Evolutionary conservation across 2,113 vertebrate species (phyloP), one percentile per base, ranked within the genome.

Genomic region (Haemorhous mexicanus): DNA sequence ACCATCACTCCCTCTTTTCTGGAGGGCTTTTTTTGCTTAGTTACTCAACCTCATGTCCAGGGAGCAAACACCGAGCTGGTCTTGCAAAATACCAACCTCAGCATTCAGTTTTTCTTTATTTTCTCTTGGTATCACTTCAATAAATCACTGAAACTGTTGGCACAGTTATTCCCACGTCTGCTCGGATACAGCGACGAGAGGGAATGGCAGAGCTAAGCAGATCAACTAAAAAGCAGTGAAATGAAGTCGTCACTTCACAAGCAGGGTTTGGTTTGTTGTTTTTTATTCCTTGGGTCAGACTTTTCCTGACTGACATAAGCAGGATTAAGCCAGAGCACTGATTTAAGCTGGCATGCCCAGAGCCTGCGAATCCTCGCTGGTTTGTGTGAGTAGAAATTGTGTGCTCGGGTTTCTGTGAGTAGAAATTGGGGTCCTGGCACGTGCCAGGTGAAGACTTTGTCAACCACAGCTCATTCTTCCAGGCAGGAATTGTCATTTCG

Each of bases 241-340:
- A 85, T 93, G 72, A 90, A 94, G 56, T 11, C 64, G 37, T 44
- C 61, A 41, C n/a, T n/a, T 91, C 81, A 32, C 39, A 46, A 79
- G 78, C 17, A 70, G 52, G 44, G 18, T 3, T 80, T 59, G 32
- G 17, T 23, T 39, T 16, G 49, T 30, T 77, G 35, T 12, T 68
- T 41, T 39, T 44, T 39, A 68, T 84, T 52, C 33, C 53, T 39
- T 49, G 70, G 55, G 46, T 69, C 67, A 85, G 89, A 8, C 35
- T 92, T 84, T 52, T 24, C 47, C 37, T 78, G 68, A 61, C 68
- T 84, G 76, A 64, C 53, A 16, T 41, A 76, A 75, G 69, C 4
- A 53, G 72, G 93, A 94, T 95, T 96, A 94, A 96, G 78, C 32
- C 58, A 63, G 47, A 72, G 88, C 16, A 4, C 75, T 84, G 68